Evolutionary conservation across 2,113 vertebrate species (phyloP).

Genomic region (Propithecus coquereli): DNA sequence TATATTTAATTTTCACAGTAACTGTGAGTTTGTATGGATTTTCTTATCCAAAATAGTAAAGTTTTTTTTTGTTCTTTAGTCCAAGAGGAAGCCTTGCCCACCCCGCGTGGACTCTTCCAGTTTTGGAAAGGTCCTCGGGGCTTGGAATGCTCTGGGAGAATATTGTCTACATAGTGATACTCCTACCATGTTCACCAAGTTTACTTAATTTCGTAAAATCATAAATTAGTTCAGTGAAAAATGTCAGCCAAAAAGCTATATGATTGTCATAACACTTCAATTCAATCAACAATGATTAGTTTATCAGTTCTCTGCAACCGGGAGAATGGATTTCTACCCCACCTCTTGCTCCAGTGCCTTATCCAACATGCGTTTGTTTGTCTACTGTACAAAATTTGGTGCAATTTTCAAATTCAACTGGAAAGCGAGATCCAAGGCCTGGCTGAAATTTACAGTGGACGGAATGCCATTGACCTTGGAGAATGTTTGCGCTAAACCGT

Average conservation of each 20-base stretch:
- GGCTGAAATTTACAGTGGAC: neutral
- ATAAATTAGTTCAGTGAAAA: slow-evolving; percentile 31
- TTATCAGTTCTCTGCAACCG: neutral
- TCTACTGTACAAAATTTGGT: neutral
- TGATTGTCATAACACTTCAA: neutral
- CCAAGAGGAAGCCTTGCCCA: neutral
- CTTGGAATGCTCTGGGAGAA: neutral
- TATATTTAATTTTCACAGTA: slow-evolving; percentile 23
- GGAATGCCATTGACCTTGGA: neutral
- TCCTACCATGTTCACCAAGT: neutral
- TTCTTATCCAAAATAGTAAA: slow-evolving; percentile 28
- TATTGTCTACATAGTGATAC: neutral
- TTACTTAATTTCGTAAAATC: slow-evolving; percentile 36
- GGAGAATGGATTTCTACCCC: neutral
- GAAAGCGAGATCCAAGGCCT: neutral
- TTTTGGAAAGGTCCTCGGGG: neutral
- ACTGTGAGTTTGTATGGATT: neutral
- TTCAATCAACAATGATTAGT: neutral
- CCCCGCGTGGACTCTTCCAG: neutral
- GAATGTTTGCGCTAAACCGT: neutral
- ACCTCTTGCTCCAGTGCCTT: neutral
- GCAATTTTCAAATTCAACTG: neutral
- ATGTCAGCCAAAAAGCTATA: neutral
- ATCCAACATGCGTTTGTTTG: neutral
- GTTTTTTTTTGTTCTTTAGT: neutral